phyloP scores from a whole-genome alignment of 2,113 vertebrate genomes.

The Gasterosteus nipponicus region DNA sequence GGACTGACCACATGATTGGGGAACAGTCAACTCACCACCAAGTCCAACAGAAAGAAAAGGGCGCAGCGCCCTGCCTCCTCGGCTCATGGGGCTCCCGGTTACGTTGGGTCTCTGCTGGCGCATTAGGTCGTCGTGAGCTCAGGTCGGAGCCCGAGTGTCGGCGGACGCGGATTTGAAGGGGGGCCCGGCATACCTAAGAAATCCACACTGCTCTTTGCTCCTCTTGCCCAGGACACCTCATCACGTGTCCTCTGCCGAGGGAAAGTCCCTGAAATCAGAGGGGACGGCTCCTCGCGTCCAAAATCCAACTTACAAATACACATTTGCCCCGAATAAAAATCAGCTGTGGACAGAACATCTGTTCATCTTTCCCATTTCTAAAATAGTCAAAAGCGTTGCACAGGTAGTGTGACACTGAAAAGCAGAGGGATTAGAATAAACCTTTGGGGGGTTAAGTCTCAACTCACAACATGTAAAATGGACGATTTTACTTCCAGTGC shows the following conservation, averaged over 20 bases:
- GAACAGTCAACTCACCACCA: too few relatives aligned
- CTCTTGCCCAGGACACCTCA: conserved; percentile 41
- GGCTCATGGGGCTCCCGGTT: background rate
- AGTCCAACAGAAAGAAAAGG: background rate
- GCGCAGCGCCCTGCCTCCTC: background rate
- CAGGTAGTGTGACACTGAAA: background rate
- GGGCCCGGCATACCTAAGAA: conserved; percentile 68
- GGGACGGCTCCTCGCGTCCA: conserved; percentile 26
- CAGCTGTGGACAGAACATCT: background rate
- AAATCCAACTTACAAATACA: conserved; percentile 27
- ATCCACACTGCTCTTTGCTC: conserved; percentile 64
- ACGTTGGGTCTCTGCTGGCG: conserved; percentile 9
- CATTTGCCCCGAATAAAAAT: background rate
- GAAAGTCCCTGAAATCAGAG: conserved; percentile 77
- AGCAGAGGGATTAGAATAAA: background rate
- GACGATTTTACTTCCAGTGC: background rate
- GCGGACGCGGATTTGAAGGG: conserved; percentile 40
- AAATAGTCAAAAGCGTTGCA: too few relatives aligned
- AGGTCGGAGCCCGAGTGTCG: conserved; percentile 1
- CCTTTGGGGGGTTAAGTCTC: background rate
- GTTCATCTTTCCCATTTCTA: background rate
- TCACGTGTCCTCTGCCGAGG: conserved; percentile 56
- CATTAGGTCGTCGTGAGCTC: conserved; percentile 34
- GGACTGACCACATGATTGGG: too few relatives aligned
- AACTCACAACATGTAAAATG: background rate